Conservation (phyloP, 1,140 invertebrate species). For the Lordiphosa mommai region DNA sequence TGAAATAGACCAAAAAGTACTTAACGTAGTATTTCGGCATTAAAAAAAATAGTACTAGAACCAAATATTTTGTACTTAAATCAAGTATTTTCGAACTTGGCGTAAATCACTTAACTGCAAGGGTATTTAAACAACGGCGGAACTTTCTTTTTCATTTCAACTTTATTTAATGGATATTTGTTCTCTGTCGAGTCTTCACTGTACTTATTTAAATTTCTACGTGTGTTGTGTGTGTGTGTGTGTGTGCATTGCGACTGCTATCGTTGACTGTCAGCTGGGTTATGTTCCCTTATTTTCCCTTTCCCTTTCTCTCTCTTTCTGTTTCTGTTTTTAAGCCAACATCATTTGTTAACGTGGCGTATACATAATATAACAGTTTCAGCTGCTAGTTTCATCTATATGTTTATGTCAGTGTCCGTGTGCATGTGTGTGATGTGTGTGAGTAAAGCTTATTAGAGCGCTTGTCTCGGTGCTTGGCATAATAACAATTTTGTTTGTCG, state of each 20-base stretch:
- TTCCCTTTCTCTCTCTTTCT: slow-evolving; percentile 10
- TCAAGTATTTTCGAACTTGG: no score
- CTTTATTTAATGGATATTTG: not conserved
- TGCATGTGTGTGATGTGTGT: slow-evolving; percentile 20
- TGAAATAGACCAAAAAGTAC: no score
- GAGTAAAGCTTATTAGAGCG: slow-evolving; percentile 40
- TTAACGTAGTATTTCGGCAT: no score
- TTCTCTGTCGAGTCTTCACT: slow-evolving; percentile 7
- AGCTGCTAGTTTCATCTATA: slow-evolving; percentile 33
- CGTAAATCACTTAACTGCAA: no score
- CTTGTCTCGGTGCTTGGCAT: slow-evolving; percentile 28
- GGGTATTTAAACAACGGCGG: no score
- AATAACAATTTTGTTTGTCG: slow-evolving; percentile 35
- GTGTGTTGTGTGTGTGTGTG: slow-evolving; percentile 3
- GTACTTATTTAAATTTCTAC: not conserved
- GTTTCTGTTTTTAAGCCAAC: slow-evolving; percentile 26
- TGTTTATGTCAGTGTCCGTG: slow-evolving; percentile 4
- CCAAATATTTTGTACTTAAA: not conserved
- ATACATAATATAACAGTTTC: slow-evolving; percentile 37
- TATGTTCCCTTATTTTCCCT: slow-evolving; percentile 18
- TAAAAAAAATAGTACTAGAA: no score
- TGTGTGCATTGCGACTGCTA: slow-evolving; percentile 4
- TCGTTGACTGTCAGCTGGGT: slow-evolving; percentile 52
- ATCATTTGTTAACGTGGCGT: slow-evolving; percentile 63
- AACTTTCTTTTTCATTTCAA: not conserved